Evolutionary conservation across 1,140 invertebrate species (phyloP).

Genomic region (Rhizoglyphus robini): DNA sequence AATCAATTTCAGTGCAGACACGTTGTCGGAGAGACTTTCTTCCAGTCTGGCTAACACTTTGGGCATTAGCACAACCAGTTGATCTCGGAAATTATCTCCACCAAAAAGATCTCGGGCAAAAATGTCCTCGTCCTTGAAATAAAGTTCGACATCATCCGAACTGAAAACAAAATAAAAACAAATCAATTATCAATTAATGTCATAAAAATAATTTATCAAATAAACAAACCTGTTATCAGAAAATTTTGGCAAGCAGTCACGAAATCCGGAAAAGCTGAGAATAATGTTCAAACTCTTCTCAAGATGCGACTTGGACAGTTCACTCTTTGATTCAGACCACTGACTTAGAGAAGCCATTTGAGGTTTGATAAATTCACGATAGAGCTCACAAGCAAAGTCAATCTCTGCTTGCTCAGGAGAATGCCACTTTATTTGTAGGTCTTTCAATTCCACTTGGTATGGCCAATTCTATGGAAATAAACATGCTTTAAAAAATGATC

Average conservation of each 20-base stretch:
- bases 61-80: constrained; percentile 40
- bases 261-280: constrained; percentile 24
- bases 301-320: constrained; percentile 36
- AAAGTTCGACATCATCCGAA: constrained; percentile 43
- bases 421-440: constrained; percentile 59
- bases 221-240: not conserved
- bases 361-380: constrained; percentile 43
- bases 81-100: constrained; percentile 44
- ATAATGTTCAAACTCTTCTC: constrained; percentile 39
- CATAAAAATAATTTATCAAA: not conserved
- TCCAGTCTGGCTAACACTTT: constrained; percentile 44
- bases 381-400: constrained; percentile 44
- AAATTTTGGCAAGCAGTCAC: constrained; percentile 1
- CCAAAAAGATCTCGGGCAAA: not conserved
- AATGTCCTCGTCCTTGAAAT: constrained; percentile 38
- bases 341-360: constrained; percentile 41
- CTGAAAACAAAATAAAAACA: constrained; percentile 35
- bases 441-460: constrained; percentile 46
- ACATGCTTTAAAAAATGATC: not conserved
- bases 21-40: constrained; percentile 53
- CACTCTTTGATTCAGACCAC: constrained; percentile 28
- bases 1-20: constrained; percentile 49
- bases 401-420: constrained; percentile 55
- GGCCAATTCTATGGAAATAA: constrained; percentile 47
- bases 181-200: no score